phyloP scores from a whole-genome alignment of 2,888 invertebrate species.

The Ceramica pisi region DNA sequence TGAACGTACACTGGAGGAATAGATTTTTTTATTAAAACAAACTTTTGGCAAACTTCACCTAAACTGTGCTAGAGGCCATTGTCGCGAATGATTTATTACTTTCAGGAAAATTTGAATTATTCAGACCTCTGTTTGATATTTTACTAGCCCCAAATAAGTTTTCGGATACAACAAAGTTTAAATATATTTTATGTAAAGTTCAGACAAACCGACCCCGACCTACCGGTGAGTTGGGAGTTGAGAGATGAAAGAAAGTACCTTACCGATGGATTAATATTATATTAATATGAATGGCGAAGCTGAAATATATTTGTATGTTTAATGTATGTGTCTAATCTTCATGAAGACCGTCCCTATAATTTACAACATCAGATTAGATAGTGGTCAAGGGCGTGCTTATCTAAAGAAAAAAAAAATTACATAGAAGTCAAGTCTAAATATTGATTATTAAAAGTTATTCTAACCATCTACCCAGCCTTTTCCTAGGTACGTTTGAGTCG shows the following conservation, averaged over 20 bases:
- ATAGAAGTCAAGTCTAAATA: no score
- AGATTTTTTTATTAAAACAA: constrained; percentile 57
- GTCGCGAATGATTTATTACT: constrained; percentile 71
- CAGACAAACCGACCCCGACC: constrained; percentile 2
- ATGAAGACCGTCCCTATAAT: no score
- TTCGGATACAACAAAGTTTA: constrained; percentile 41
- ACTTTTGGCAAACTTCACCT: constrained; percentile 60
- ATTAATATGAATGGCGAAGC: neutral
- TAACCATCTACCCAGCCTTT: no score
- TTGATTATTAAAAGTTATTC: no score
- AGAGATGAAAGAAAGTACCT: constrained; percentile 9
- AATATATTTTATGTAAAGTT: constrained; percentile 43
- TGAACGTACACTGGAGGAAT: constrained; percentile 17
- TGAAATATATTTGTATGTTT: neutral
- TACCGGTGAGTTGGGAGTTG: neutral
- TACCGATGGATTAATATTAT: neutral
- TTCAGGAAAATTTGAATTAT: constrained; percentile 52
- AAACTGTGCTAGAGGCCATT: constrained; percentile 55
- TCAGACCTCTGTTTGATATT: constrained; percentile 49
- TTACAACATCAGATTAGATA: no score
- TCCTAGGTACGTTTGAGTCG: no score
- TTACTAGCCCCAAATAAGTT: constrained; percentile 46
- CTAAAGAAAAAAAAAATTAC: no score
- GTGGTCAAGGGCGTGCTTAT: no score
- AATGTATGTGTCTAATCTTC: no score